phyloP scores from a whole-genome alignment of 2,888 invertebrate genomes.

The Tinea semifulvella region DNA sequence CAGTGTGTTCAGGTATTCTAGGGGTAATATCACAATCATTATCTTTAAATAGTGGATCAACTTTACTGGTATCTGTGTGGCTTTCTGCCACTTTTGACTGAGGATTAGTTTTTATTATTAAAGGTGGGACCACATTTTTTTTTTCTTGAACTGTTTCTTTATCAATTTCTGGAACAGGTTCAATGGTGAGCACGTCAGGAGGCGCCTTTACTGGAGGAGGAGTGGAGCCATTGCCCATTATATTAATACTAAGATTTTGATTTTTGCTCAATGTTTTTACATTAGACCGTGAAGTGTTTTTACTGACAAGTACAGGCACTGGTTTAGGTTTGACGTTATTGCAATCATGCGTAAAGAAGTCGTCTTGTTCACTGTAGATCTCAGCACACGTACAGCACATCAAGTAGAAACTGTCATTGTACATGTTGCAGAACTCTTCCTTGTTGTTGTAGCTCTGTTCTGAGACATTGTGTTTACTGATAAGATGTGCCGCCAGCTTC shows the following conservation, averaged over 20 bases:
- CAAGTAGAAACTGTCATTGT: conserved; percentile 75
- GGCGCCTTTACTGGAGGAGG: not conserved
- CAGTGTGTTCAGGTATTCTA: not conserved
- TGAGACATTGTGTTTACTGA: conserved; percentile 79
- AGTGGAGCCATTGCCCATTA: conserved; percentile 37
- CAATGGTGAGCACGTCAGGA: not conserved
- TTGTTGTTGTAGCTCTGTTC: conserved; percentile 73
- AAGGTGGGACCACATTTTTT: not conserved
- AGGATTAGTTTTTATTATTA: not conserved
- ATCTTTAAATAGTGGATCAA: not conserved
- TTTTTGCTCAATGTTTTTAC: conserved; percentile 31
- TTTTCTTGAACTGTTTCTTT: not conserved
- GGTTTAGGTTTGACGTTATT: conserved; percentile 58
- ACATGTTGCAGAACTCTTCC: conserved; percentile 72
- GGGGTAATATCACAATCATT: conserved; percentile 6
- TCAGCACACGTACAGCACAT: conserved; percentile 85
- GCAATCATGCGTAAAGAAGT: conserved; percentile 80
- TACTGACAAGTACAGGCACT: conserved; percentile 57
- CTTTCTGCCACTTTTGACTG: not conserved
- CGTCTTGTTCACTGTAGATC: conserved; percentile 78
- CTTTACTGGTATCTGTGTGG: not conserved
- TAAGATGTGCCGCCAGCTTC: conserved; percentile 79
- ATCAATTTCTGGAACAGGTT: not conserved
- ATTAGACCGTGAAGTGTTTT: conserved; percentile 44
- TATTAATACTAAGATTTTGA: conserved; percentile 37